phyloP scores from a whole-genome alignment of 2,888 invertebrate species.

The Yponomeuta sedellus region DNA sequence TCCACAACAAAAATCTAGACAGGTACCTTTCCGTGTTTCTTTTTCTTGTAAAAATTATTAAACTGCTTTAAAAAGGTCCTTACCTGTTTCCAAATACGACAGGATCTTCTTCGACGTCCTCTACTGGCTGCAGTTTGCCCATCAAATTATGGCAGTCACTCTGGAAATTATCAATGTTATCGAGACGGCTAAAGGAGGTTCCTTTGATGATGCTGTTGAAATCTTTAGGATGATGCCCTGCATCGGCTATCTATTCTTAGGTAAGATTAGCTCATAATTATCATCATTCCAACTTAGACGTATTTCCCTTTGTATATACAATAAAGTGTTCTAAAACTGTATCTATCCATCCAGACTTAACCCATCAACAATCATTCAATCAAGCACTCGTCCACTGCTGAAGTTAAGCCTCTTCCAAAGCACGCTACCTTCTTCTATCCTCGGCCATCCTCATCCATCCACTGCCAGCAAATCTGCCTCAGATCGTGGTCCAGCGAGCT shows the following conservation, averaged over 20 bases:
- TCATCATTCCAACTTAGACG: background rate
- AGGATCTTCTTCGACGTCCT: conserved; percentile 45
- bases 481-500: no score
- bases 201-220: conserved; percentile 43
- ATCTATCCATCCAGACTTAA: no score
- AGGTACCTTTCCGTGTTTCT: no score
- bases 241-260: conserved; percentile 46
- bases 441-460: no score
- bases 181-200: conserved; percentile 36
- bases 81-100: background rate
- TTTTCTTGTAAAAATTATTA: no score
- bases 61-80: no score
- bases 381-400: background rate
- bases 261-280: conserved; percentile 26
- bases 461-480: no score
- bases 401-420: no score
- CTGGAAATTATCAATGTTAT: conserved; percentile 44
- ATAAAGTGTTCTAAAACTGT: no score
- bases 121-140: conserved; percentile 50
- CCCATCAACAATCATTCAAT: background rate
- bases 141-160: conserved; percentile 37
- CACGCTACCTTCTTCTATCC: no score
- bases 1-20: no score
- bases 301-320: no score
- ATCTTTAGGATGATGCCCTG: conserved; percentile 59